Evolutionary conservation across 2,113 vertebrate species (phyloP).

Genomic region (Callaeas wilsoni): DNA sequence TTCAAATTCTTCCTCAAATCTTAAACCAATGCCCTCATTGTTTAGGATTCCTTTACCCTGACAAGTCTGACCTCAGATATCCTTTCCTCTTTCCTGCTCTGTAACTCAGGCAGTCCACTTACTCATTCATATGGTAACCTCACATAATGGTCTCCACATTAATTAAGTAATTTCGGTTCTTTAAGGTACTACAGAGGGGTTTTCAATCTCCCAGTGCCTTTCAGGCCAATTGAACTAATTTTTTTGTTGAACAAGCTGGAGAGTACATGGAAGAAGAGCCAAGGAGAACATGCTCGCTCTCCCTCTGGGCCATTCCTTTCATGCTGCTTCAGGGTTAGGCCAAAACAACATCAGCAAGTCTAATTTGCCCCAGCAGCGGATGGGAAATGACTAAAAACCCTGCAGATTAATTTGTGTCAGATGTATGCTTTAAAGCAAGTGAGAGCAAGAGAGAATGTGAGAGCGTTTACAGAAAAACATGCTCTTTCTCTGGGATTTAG

Average conservation of each 20-base stretch:
- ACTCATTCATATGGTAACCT: conserved; percentile 85
- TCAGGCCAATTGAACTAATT: conserved; percentile 53
- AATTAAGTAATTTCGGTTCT: conserved; percentile 68
- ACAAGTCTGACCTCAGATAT: conserved; percentile 80
- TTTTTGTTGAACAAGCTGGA: conserved; percentile 18
- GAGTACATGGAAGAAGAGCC: conserved; percentile 53
- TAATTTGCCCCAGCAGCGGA: conserved; percentile 60
- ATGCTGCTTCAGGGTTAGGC: conserved; percentile 36
- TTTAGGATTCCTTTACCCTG: conserved; percentile 78
- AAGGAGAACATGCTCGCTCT: conserved; percentile 34
- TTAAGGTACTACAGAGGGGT: conserved; percentile 49
- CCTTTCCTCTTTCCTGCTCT: conserved; percentile 76
- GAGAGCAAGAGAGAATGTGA: conserved; percentile 1
- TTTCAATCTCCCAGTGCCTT: conserved; percentile 53
- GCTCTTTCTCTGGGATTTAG: not conserved
- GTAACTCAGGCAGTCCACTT: conserved; percentile 70
- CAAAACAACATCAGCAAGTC: conserved; percentile 70
- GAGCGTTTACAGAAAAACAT: not conserved
- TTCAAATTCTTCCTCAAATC: conserved; percentile 64
- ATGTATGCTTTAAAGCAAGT: conserved; percentile 35
- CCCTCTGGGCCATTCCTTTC: conserved; percentile 49
- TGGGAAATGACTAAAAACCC: conserved; percentile 63
- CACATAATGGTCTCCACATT: conserved; percentile 80
- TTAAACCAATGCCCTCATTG: conserved; percentile 78
- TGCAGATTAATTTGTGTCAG: conserved; percentile 66